Evolutionary conservation across 2,113 vertebrate genomes (phyloP).

Genomic region (Columba livia): DNA sequence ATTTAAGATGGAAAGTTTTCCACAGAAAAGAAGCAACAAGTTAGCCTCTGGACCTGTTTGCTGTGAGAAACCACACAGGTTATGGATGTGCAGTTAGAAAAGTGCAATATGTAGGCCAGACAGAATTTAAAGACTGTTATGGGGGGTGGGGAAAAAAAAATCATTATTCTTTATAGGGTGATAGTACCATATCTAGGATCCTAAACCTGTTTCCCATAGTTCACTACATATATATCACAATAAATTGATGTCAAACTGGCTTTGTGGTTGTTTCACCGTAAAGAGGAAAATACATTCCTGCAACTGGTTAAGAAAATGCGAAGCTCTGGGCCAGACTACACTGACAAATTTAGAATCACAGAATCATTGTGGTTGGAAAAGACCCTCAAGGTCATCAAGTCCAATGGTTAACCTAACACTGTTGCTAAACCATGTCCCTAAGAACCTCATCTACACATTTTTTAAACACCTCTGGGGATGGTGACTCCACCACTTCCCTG

Average conservation of each 20-base stretch:
- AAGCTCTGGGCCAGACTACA: background rate
- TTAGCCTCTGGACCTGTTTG: background rate
- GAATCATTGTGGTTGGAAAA: too few species aligned
- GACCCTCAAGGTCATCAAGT: too few species aligned
- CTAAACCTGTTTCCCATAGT: background rate
- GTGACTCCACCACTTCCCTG: too few species aligned
- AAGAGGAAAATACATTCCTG: background rate
- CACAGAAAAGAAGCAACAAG: background rate
- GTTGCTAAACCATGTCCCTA: too few species aligned
- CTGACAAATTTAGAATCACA: background rate
- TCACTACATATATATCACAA: background rate
- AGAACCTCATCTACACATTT: too few species aligned
- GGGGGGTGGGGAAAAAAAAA: too few species aligned
- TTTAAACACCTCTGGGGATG: too few species aligned
- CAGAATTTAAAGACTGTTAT: background rate
- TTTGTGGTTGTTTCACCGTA: background rate
- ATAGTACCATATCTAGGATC: background rate
- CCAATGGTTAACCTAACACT: too few species aligned
- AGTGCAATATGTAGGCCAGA: background rate
- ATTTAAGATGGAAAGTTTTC: constrained; percentile 8
- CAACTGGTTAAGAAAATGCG: background rate
- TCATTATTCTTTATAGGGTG: background rate
- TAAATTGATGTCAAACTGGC: background rate
- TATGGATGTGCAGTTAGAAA: background rate
- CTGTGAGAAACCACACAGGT: background rate